phyloP scores from a whole-genome alignment of 1,140 invertebrate genomes.

The Oncopodura yosiiana region DNA sequence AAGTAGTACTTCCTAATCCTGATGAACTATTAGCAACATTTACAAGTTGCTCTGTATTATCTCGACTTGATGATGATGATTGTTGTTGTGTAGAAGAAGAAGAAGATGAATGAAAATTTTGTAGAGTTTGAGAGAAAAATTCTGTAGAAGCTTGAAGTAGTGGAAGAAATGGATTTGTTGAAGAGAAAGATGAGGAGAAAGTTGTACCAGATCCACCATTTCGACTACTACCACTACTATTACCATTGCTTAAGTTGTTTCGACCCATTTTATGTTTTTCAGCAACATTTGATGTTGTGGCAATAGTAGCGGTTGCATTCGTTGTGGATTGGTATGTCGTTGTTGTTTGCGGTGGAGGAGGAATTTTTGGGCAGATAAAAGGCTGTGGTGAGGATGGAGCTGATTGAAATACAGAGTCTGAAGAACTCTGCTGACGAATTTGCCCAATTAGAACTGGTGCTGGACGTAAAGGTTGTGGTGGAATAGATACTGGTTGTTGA shows the following conservation, averaged over 20 bases:
- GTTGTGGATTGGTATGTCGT: no score
- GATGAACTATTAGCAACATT: no score
- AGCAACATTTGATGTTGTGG: not conserved
- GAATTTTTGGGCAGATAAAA: conserved; percentile 18
- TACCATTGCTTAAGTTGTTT: not conserved
- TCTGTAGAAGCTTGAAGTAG: conserved; percentile 29
- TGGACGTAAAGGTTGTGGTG: conserved; percentile 48
- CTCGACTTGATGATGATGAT: not conserved
- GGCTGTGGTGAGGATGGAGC: conserved; percentile 37
- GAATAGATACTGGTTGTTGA: conserved; percentile 39
- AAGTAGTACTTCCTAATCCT: no score
- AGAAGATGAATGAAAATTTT: conserved; percentile 14
- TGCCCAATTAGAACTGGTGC: conserved; percentile 41
- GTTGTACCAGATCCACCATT: not conserved
- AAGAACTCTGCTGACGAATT: conserved; percentile 28
- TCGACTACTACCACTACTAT: not conserved
- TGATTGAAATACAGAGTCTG: conserved; percentile 37
- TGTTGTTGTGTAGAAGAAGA: conserved; percentile 3
- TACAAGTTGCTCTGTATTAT: not conserved
- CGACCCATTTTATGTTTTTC: no score
- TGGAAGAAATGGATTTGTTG: conserved; percentile 32
- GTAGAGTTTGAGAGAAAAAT: conserved; percentile 27
- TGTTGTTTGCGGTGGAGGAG: conserved; percentile 23
- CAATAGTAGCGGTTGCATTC: no score
- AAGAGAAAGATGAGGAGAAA: conserved; percentile 1